Conservation (phyloP, 2,113 vertebrate genomes). For the Panthera tigris region DNA sequence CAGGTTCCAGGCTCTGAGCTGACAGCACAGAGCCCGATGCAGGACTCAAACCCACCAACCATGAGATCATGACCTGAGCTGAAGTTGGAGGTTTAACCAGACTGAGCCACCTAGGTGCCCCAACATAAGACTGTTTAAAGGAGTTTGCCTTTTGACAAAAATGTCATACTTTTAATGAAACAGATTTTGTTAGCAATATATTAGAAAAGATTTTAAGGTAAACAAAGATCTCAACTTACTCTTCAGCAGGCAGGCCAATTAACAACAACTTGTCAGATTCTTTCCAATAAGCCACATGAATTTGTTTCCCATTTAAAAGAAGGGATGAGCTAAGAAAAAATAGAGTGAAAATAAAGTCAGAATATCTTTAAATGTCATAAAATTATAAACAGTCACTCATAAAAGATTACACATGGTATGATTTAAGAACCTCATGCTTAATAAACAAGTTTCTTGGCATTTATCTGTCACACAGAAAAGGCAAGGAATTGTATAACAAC, state of each 20-base stretch:
- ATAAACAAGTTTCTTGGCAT: slow-evolving; percentile 49
- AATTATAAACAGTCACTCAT: slow-evolving; percentile 25
- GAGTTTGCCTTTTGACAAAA: neutral
- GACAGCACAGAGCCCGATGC: no score
- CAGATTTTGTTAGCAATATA: neutral
- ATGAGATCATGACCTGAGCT: no score
- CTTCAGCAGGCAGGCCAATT: slow-evolving; percentile 93
- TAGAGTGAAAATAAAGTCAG: slow-evolving; percentile 68
- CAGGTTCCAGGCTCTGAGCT: no score
- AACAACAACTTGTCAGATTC: slow-evolving; percentile 92
- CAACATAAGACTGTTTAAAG: neutral
- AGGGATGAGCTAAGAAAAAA: slow-evolving; percentile 91
- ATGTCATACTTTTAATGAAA: neutral
- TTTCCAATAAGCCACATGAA: slow-evolving; percentile 97
- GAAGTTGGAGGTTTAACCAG: no score
- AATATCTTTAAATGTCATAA: slow-evolving; percentile 36
- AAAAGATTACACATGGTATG: slow-evolving; percentile 16
- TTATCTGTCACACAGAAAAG: neutral
- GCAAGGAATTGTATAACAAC: neutral
- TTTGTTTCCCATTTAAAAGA: slow-evolving; percentile 90
- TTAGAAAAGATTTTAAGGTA: slow-evolving; percentile 38
- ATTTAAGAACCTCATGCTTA: slow-evolving; percentile 13
- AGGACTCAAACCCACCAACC: no score
- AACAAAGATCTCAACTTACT: slow-evolving; percentile 84
- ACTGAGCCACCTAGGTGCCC: no score